Percentiles rank a stretch among this genome's conserved stretches.
Evolutionary conservation across 2,113 vertebrate genomes (phyloP).

Genomic region (Petrocephalus zakoni): DNA sequence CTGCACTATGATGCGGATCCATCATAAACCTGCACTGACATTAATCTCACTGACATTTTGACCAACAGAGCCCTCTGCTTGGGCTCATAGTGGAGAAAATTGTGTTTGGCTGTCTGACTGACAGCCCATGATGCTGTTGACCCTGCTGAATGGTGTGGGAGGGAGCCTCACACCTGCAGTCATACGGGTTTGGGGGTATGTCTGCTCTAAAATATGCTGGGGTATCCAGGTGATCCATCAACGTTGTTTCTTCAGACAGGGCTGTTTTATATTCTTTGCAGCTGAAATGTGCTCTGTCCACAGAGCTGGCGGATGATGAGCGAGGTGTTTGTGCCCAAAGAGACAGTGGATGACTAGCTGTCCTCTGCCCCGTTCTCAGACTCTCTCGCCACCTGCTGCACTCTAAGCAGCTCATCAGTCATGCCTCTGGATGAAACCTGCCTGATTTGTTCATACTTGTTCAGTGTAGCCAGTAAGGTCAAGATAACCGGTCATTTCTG

Average conservation of each 20-base stretch:
- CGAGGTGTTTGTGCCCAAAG: conserved; percentile 17
- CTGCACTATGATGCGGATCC: neutral
- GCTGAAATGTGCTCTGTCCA: neutral
- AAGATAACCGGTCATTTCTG: neutral
- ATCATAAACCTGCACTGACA: neutral
- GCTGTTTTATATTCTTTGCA: neutral
- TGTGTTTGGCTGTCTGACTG: neutral
- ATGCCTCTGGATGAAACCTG: neutral
- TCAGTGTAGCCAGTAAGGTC: neutral
- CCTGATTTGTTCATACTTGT: neutral
- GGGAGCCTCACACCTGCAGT: conserved; percentile 12
- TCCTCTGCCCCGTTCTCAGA: neutral
- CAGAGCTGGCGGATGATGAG: conserved; percentile 30
- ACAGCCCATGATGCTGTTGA: neutral
- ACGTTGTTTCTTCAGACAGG: neutral
- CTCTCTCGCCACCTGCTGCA: neutral
- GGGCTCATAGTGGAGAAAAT: neutral
- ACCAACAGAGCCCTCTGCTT: neutral
- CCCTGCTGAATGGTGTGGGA: neutral
- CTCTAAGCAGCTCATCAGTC: neutral
- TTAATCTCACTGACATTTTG: conserved; percentile 16
- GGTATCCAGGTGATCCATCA: conserved; percentile 22
- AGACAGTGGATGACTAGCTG: neutral
- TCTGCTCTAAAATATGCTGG: conserved; percentile 12
- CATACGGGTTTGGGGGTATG: conserved; percentile 7